phyloP scores from a whole-genome alignment of 2,113 vertebrate species.

The Helogale parvula region DNA sequence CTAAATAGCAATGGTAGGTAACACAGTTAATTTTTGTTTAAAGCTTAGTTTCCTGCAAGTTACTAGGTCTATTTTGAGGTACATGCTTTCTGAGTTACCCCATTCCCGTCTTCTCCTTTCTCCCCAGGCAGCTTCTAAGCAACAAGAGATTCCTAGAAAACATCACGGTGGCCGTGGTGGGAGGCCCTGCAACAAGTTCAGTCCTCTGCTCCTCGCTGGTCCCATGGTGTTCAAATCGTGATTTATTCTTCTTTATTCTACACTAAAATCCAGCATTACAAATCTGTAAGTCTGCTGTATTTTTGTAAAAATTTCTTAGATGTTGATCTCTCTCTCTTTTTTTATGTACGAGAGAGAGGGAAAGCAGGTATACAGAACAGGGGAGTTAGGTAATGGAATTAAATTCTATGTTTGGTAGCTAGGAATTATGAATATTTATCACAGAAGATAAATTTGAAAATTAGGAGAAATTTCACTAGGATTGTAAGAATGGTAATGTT shows the following conservation, averaged over 20 bases:
- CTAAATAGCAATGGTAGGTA: background rate
- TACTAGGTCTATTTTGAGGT: background rate
- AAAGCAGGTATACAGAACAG: background rate
- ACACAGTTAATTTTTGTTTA: background rate
- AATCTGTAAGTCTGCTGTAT: background rate
- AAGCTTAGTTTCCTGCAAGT: background rate
- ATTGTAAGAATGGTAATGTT: background rate
- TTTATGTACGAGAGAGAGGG: background rate
- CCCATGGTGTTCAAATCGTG: background rate
- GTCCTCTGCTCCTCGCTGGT: background rate
- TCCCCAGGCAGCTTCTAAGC: background rate
- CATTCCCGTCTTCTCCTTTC: background rate
- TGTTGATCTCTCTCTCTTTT: background rate
- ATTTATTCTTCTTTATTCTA: background rate
- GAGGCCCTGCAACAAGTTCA: background rate
- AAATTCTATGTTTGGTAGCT: background rate
- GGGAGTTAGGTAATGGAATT: background rate
- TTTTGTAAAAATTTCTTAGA: background rate
- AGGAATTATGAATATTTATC: background rate
- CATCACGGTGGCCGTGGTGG: background rate
- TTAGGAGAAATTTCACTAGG: background rate
- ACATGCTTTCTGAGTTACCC: background rate
- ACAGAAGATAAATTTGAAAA: constrained; percentile 4
- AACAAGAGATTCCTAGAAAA: background rate
- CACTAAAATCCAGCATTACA: background rate